A percentile compares a stretch with the other conserved stretches of the same genome.
Conservation (phyloP, 2,888 invertebrate genomes). For the Capitulum mitella region DNA sequence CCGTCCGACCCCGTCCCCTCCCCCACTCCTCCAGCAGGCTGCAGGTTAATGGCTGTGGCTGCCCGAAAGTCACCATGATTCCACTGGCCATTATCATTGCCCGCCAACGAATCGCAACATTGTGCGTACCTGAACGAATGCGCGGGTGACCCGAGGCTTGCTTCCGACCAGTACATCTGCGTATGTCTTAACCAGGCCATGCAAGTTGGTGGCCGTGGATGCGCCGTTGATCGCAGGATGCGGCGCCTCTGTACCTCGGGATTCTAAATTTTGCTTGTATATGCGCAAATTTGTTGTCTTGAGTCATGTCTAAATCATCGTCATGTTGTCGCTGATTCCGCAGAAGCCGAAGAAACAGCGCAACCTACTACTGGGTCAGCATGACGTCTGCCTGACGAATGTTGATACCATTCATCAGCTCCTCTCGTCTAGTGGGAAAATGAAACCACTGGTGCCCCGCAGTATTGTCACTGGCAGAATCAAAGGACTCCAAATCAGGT, state of each 20-base stretch:
- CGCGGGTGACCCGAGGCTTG: not conserved
- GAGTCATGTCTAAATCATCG: not conserved
- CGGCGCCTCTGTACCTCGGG: too few species aligned
- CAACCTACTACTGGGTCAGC: conserved; percentile 43
- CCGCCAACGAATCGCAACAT: too few species aligned
- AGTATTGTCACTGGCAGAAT: conserved; percentile 62
- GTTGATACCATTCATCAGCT: conserved; percentile 64
- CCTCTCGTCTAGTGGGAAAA: conserved; percentile 46
- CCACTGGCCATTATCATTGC: too few species aligned
- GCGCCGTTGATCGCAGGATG: too few species aligned
- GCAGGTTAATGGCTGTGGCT: too few species aligned
- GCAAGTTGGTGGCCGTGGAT: not conserved
- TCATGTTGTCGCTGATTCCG: not conserved
- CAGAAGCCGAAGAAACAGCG: conserved; percentile 31
- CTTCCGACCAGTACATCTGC: not conserved
- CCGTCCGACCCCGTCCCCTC: too few species aligned
- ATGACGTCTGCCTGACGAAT: conserved; percentile 67
- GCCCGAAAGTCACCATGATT: too few species aligned
- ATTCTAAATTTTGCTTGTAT: not conserved
- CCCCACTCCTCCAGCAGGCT: too few species aligned
- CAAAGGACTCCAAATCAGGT: conserved; percentile 68
- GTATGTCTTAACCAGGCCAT: not conserved
- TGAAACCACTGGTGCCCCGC: conserved; percentile 58
- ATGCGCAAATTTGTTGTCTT: not conserved
- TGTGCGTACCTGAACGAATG: too few species aligned